phyloP scores from a whole-genome alignment of 2,888 invertebrate genomes.

The Andrena trimmerana region DNA sequence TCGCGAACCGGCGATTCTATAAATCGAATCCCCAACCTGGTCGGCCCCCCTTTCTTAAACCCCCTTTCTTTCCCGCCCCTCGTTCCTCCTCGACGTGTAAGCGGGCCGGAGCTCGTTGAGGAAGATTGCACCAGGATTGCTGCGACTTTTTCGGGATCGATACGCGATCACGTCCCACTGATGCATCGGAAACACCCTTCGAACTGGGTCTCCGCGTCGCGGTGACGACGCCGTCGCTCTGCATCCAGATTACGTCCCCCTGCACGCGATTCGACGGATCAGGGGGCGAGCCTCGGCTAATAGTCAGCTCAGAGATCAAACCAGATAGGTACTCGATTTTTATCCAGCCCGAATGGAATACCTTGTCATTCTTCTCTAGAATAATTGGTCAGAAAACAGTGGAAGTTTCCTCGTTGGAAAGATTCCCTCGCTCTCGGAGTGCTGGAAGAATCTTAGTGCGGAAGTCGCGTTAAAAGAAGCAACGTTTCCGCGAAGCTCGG shows the following conservation, averaged over 20 bases:
- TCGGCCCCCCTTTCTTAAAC: background rate
- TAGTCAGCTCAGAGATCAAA: too few relatives aligned
- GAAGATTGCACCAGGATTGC: slow-evolving; percentile 48
- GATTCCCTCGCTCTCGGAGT: too few relatives aligned
- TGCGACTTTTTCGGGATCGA: slow-evolving; percentile 16
- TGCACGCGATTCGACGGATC: background rate
- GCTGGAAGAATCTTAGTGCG: too few relatives aligned
- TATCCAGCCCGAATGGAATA: too few relatives aligned
- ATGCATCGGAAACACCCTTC: background rate
- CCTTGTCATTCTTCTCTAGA: too few relatives aligned
- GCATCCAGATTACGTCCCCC: background rate
- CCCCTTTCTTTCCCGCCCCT: background rate
- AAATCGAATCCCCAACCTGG: slow-evolving; percentile 38
- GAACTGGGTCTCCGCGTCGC: slow-evolving; percentile 1
- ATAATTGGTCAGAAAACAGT: too few relatives aligned
- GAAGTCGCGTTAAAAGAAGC: background rate
- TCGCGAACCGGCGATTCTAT: slow-evolving; percentile 41
- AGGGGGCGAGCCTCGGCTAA: background rate
- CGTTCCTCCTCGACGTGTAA: slow-evolving; percentile 17
- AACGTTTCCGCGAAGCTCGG: background rate
- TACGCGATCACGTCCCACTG: slow-evolving; percentile 10
- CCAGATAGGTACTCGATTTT: too few relatives aligned
- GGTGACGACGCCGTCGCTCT: background rate
- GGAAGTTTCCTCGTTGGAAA: too few relatives aligned
- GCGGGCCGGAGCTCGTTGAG: slow-evolving; percentile 26